Base-by-base conservation (phyloP, 2,888 invertebrate genomes). In the Luperina nickerlii region DNA sequence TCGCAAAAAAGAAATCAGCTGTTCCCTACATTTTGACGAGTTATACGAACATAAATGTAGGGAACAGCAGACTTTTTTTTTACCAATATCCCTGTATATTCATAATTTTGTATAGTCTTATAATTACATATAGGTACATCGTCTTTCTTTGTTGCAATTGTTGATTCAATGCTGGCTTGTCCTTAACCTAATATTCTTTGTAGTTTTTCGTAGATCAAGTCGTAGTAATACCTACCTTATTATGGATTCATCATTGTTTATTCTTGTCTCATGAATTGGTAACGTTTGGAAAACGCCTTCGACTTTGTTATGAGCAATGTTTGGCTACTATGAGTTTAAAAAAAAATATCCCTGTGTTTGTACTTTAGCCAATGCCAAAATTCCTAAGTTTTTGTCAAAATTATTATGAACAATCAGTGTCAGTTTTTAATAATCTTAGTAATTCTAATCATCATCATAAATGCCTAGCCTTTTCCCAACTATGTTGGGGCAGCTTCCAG, bases 161-260 rank as follows among this genome's bases (percentile, higher is more conserved):
- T 82, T 45, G 20, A 20, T 60, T 75, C 20, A 62, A 54, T 75
- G 51, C 45, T 24, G 13, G 32, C 8, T 62, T 62, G 32, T 54
- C 18, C 76, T 80, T 76, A 82, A 82, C 51, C 82, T 38, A 38
- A 3, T 65, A 42, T 20, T 82, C 60, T 67, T 80, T 51, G 57
- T 67, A 60, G 18, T 62, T 45, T 79, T 80, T 54, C 45, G 45
- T 75, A 67, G 20, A 62, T 62, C 20, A 82, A 51, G 51, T 74
- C 32, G n/a, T 45, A 51, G n/a, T 60, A 11, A 48, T 27, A 57
- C 38, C 54, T 27, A 48, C 38, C 9, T 48, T 60, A 60, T 65
- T 75, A 73, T 9, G 8, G 8, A 79, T 79, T 74, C 82, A 45
- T 67, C 82, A 82, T 80, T 80, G 82, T 74, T 68, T n/a, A 48